Base-by-base conservation (phyloP, 2,113 vertebrate species). In the Redunca redunca region DNA sequence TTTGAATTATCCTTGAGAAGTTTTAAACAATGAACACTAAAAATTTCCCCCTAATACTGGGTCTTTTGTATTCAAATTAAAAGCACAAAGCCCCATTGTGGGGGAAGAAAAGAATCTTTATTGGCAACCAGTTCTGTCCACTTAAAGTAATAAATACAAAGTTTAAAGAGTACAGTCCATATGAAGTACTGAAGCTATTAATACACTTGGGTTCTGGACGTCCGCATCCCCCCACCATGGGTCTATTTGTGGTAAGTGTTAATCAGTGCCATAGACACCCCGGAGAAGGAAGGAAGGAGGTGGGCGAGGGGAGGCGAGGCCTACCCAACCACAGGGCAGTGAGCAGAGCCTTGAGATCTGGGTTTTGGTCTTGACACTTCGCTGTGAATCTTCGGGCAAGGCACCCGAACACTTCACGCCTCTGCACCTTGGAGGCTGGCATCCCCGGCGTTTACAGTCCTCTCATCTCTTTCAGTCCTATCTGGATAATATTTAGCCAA, bases 31-130 rank as follows among this genome's bases (percentile, higher is more conserved):
- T 85, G 81, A 84, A 86, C 48, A 92, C 58, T 86, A 94, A 77
- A 12, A 74, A 16, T 23, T 33, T 46, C 2, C 0, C 36, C 40
- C 84, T 28, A 86, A 36, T 25, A 60, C 87, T 46, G 88, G 83
- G 80, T 15, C 96, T 96, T 98, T 95, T 98, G 96, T 97, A 92
- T 94, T 96, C 23, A 94, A 92, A 97, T 82, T 33, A 93, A 96
- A 96, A 96, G 82, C 64, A 97, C 74, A 93, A 81, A 89, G 94
- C 46, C 88, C 82, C 88, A 77, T 80, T 95, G 90, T 87, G 21
- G 33, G 25, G 16, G 25, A 5, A 7, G 5, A 12, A 62, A 12
- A n/a, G 48, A 82, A 43, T 62, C 91, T 94, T 93, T 90, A 88
- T 28, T 96, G 88, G 90, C 91, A 94, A 90, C 60, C 55, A 83